These are phyloP conservation scores for Chionoecetes opilio DNA, from an alignment of 1,140 invertebrate genomes.

Conservation along the genomic window DNA sequence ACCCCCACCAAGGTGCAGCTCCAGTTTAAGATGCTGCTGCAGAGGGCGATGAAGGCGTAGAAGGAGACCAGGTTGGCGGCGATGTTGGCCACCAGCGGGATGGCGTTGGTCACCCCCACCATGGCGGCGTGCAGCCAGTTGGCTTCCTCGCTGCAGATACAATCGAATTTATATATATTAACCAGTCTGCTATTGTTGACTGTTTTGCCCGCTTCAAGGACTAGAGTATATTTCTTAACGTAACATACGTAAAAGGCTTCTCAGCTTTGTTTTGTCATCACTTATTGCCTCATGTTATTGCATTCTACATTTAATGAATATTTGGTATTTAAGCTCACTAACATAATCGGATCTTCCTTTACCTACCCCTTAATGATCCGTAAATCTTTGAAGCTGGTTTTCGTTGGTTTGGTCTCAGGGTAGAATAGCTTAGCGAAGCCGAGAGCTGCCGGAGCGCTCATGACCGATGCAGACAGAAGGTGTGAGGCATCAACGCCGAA, in stretches of 20 bases:
- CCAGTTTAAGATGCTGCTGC: conserved; percentile 87
- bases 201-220: not conserved
- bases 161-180: not conserved
- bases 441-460: conserved; percentile 97
- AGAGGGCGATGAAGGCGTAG: conserved; percentile 87
- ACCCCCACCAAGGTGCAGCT: conserved; percentile 90
- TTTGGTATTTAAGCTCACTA: too few relatives aligned
- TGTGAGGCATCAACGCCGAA: conserved; percentile 94
- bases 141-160: conserved; percentile 88
- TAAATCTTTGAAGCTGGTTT: conserved; percentile 88
- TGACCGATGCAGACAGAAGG: conserved; percentile 95
- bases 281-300: too few relatives aligned
- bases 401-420: conserved; percentile 92
- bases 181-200: not conserved
- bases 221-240: not conserved
- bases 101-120: conserved; percentile 90
- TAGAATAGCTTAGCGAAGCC: conserved; percentile 95
- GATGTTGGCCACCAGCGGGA: conserved; percentile 93
- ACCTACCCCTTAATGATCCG: conserved; percentile 84
- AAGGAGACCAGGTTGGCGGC: conserved; percentile 96
- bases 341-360: not conserved
- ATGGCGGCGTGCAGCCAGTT: conserved; percentile 95
- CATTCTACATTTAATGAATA: too few relatives aligned
- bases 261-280: too few relatives aligned
- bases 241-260: too few relatives aligned